Evolutionary conservation across 2,888 invertebrate species (phyloP).

Genomic region (Anthophora plumipes): DNA sequence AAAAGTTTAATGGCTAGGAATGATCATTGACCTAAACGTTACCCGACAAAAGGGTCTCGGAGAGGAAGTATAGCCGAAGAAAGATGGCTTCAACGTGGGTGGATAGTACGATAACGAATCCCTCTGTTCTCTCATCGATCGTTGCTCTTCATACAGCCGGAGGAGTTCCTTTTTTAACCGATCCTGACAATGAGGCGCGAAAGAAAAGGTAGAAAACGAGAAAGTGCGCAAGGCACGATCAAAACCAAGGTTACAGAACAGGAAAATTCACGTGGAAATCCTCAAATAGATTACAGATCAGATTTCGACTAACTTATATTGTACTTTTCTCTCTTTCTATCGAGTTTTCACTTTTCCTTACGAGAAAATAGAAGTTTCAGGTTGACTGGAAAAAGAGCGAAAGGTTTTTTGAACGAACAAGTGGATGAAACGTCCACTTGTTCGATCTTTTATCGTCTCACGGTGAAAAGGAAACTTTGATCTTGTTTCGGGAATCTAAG

Average conservation of each 20-base stretch:
- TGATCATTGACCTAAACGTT: constrained; percentile 5
- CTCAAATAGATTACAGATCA: constrained; percentile 28
- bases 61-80: neutral
- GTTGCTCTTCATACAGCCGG: constrained; percentile 43
- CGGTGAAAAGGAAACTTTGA: neutral
- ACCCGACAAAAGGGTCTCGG: neutral
- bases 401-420: constrained; percentile 8
- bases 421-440: neutral
- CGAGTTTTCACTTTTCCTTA: constrained; percentile 15
- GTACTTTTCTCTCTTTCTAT: neutral
- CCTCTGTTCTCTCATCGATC: constrained; percentile 58
- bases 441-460: neutral
- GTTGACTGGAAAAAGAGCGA: neutral
- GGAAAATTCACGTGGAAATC: constrained; percentile 45
- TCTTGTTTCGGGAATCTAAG: neutral
- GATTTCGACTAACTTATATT: constrained; percentile 9
- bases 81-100: neutral
- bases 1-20: neutral
- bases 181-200: constrained; percentile 59
- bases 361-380: constrained; percentile 14
- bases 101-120: constrained; percentile 58
- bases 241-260: too few relatives aligned
- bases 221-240: constrained; percentile 46
- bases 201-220: constrained; percentile 38
- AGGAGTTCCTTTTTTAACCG: constrained; percentile 59